Evolutionary conservation across 2,113 vertebrate genomes (phyloP).

Genomic region (Grus americana): DNA sequence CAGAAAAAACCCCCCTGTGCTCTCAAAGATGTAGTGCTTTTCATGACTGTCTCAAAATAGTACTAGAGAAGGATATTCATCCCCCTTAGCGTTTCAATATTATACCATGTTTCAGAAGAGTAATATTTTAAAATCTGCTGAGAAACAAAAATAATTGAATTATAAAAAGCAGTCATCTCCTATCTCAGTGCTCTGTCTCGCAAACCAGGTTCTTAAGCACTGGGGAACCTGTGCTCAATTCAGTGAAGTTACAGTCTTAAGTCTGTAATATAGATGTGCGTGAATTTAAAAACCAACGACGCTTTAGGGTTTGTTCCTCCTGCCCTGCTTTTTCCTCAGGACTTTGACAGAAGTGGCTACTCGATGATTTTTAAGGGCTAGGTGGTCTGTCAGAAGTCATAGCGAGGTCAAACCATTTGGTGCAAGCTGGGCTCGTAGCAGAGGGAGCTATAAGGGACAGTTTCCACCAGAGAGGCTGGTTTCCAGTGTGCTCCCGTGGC

Average conservation of each 20-base stretch:
- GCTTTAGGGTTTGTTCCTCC: background rate
- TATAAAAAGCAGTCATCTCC: background rate
- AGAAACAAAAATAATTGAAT: background rate
- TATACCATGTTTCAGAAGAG: background rate
- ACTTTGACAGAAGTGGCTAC: background rate
- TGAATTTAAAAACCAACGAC: background rate
- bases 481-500: background rate
- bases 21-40: conserved; percentile 17
- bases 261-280: rapidly evolving
- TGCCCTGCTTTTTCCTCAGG: background rate
- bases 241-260: background rate
- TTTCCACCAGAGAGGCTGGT: background rate
- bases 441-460: background rate
- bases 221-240: background rate
- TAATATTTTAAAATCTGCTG: background rate
- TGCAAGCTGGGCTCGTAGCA: background rate
- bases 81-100: background rate
- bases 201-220: background rate
- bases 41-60: conserved; percentile 27
- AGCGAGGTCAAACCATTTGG: background rate
- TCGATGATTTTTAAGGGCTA: background rate
- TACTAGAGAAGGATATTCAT: background rate
- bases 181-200: rapidly evolving
- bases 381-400: background rate
- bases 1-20: background rate